Evolutionary conservation across 2,888 invertebrate genomes (phyloP).

Genomic region (Agrotis segetum): DNA sequence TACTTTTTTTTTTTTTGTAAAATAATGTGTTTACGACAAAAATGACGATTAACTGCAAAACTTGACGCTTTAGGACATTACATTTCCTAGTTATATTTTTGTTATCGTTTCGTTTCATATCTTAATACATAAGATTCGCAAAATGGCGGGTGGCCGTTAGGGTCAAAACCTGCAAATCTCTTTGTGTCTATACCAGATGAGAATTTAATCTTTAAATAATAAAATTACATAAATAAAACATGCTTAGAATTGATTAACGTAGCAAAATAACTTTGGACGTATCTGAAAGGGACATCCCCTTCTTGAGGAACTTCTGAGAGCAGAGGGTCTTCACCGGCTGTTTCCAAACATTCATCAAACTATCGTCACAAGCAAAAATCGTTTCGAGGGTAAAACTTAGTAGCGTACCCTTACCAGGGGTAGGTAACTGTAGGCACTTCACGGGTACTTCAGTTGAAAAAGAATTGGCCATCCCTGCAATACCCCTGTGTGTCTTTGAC

Average conservation of each 20-base stretch:
- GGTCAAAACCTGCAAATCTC: too few species aligned
- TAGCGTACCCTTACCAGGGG: not conserved
- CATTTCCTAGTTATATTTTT: too few species aligned
- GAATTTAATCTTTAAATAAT: constrained; percentile 2
- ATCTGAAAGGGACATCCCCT: constrained; percentile 14
- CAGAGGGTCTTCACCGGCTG: constrained; percentile 32
- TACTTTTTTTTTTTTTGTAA: too few species aligned
- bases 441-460: not conserved
- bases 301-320: constrained; percentile 29
- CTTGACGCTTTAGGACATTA: too few species aligned
- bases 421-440: constrained; percentile 3
- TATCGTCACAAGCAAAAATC: constrained; percentile 50
- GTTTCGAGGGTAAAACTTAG: constrained; percentile 36
- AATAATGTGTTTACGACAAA: too few species aligned
- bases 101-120: too few species aligned
- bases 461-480: not conserved
- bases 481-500: not conserved
- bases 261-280: constrained; percentile 7
- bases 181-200: not conserved
- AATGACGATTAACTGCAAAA: too few species aligned
- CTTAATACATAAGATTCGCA: too few species aligned
- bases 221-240: constrained; percentile 5
- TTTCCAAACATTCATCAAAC: constrained; percentile 57
- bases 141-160: too few species aligned
- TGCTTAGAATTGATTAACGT: not conserved